Evolutionary conservation across 2,797 vertebrate species (phyloP), one percentile per base, ranked within the genome.

Genomic region (Acridotheres tristis): DNA sequence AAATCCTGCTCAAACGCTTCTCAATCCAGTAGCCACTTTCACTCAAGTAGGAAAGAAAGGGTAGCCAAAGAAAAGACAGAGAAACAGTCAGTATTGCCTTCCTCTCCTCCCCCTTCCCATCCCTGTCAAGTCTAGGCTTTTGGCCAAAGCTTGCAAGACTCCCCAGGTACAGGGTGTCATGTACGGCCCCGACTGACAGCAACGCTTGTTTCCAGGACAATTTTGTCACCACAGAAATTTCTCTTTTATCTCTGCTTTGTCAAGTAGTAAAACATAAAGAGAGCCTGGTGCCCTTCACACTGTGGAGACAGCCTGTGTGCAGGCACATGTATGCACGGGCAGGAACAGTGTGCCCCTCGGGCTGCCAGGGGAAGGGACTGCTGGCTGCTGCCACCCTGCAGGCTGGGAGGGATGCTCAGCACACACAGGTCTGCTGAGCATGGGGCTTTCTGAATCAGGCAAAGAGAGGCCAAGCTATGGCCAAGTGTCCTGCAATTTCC

Each of bases 291-390:
- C 55, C 61, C 47, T 25, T 11, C 3, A 1, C 21, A 1, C 13
- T 5, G 22, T 0, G 0, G 27, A 42, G 26, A 6, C 43, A 42
- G 72, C 21, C 47, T 19, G 16, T 11, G 11, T 9, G 27, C 47
- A 18, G 67, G 42, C 42, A 26, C 30, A 1, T 0, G 10, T 5
- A 10, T 1, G 2, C 34, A 7, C 10, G 18, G 4, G 4, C 2
- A 1, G 11, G 25, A 32, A 5, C 3, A 2, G 3, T 5, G 53
- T 32, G 54, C 4, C 10, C n/a, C 59, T 16, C 0, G 0, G 11
- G 12, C 42, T 8, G 4, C 32, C 45, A 7, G 1, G 5, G 62
- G 13, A 27, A 23, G 57, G 48, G 3, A 2, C 5, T 18, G 16
- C 23, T 3, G 11, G 30, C 36, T 38, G 57, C 71, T 75, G 82